A percentile compares a stretch with the other conserved stretches of the same genome.
phyloP scores from a whole-genome alignment of 2,113 vertebrate genomes.

The Tachuris rubrigastra region DNA sequence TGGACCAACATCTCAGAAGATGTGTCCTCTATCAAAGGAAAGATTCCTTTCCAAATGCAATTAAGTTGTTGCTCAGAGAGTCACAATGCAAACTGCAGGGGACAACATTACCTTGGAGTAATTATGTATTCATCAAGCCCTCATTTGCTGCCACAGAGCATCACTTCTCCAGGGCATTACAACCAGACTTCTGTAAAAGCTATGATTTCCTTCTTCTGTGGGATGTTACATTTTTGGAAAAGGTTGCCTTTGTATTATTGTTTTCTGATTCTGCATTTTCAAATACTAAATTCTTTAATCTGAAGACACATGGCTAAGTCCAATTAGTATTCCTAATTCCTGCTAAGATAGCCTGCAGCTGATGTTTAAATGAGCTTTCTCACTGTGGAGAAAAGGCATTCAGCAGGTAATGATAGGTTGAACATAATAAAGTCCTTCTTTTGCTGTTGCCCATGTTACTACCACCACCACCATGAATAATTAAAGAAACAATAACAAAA shows the following conservation, averaged over 20 bases:
- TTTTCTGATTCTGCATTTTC: background rate
- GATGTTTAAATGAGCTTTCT: background rate
- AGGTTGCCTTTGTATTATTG: fast-evolving
- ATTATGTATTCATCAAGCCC: background rate
- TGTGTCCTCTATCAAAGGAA: background rate
- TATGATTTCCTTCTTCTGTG: background rate
- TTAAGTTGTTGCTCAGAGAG: background rate
- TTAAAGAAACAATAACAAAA: background rate
- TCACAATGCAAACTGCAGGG: background rate
- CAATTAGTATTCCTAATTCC: background rate
- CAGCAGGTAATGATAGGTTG: background rate
- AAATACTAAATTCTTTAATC: background rate
- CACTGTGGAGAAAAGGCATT: background rate
- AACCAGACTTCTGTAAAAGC: background rate
- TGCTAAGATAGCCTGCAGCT: background rate
- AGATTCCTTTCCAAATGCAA: background rate
- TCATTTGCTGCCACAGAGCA: background rate
- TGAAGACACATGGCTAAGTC: background rate
- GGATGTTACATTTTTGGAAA: background rate
- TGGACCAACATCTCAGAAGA: background rate
- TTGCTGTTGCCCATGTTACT: background rate
- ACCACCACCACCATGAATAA: background rate
- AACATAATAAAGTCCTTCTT: background rate
- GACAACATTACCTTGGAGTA: background rate
- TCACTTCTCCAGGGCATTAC: background rate